Conservation (phyloP, 2,113 vertebrate species). For the Ranitomeya variabilis region DNA sequence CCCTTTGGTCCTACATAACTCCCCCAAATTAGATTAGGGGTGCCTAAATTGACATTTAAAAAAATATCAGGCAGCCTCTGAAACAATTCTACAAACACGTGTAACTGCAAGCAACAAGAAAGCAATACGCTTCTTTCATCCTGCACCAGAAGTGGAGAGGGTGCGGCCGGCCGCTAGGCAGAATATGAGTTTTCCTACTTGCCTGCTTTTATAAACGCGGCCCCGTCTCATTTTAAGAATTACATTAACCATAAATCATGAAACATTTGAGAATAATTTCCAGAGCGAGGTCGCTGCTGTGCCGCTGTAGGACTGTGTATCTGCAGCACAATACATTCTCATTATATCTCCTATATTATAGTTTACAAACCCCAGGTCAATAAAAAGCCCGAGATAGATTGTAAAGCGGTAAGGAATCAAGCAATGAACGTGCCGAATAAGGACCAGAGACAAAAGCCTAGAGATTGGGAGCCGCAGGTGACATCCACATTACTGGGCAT, state of each 20-base stretch:
- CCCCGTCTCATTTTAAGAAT: slow-evolving; percentile 4
- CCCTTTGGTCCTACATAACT: too few relatives aligned
- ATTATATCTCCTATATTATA: not conserved
- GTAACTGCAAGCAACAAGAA: not conserved
- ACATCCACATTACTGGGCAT: not conserved
- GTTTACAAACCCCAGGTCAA: not conserved
- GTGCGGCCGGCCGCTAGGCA: not conserved
- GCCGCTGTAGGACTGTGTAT: not conserved
- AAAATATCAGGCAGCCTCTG: not conserved
- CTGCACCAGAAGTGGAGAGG: not conserved
- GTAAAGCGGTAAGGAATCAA: not conserved
- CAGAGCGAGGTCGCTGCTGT: not conserved
- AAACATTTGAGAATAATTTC: not conserved
- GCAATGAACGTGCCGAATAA: not conserved
- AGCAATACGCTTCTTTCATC: not conserved
- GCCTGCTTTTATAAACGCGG: not conserved
- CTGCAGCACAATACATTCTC: not conserved
- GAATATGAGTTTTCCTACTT: not conserved
- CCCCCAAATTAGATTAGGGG: not conserved
- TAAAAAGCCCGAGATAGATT: not conserved
- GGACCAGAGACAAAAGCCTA: not conserved
- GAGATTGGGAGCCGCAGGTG: not conserved
- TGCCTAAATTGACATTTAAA: not conserved
- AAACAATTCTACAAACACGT: not conserved
- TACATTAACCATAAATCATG: slow-evolving; percentile 8